Base-by-base conservation (phyloP, 2,797 vertebrate species). In the Loriculus beryllinus region DNA sequence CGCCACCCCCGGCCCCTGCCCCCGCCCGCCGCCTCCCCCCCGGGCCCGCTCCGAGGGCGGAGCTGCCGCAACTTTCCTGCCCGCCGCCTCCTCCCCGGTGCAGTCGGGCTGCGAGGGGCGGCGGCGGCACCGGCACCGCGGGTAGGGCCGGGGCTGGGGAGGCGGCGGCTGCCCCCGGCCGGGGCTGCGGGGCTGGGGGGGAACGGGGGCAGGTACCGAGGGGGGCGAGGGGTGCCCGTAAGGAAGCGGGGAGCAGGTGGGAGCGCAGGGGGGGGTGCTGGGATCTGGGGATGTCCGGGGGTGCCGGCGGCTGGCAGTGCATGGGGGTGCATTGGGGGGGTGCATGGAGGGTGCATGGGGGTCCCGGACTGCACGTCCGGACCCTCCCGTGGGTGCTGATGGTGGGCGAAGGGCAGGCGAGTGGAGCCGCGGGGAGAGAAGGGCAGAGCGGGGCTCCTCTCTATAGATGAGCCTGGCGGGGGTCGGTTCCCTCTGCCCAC, bases 61-160 rank as follows among this genome's bases (percentile, higher is more conserved):
- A 93, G 92, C 92, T 84, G 88, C 88, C 70, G 88, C 92, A 93
- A 91, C 92, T 91, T 93, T 91, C 92, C 88, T 87, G 93, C 82
- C 65, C 78, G 82, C 88, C 31, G 88, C 95, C 94, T 12, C 92
- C 81, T 69, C 94, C 49, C 87, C 87, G 60, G 91, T 91, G 82
- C 92, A 64, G 77, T 72, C 69, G 93, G 20, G 45, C 76, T 56
- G 45, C 45, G 76, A 69, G 81, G 43, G 48, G 9, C 65, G 74
- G 63, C 70, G 92, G 86, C 91, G 85, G 90, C 82, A 67, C 90
- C 78, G 86, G 77, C 92, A 91, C 88, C 33, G 88, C 88, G 80
- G 88, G 88, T 88, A 88, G 69, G 92, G 68, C 33, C 7, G 72
- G 76, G 62, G 67, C 56, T 51, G 69, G 37, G 70, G 35, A 11